Evolutionary conservation across 2,797 vertebrate genomes (phyloP).

Genomic region (Masticophis lateralis): DNA sequence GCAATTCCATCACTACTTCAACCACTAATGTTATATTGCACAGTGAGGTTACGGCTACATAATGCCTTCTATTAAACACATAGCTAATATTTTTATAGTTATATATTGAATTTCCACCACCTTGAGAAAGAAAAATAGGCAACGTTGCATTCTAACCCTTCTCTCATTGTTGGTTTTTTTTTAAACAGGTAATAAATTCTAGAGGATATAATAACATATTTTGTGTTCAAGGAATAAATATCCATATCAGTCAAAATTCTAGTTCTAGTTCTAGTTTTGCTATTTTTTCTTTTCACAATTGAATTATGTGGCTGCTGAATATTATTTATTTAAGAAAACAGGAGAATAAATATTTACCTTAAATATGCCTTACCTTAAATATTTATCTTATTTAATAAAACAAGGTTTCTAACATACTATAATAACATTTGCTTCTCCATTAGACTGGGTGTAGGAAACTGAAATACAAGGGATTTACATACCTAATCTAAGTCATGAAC

Average conservation of each 20-base stretch:
- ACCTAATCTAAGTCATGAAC: neutral
- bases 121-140: constrained; percentile 44
- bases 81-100: constrained; percentile 49
- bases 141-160: constrained; percentile 24
- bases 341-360: neutral
- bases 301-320: neutral
- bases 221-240: constrained; percentile 33
- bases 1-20: neutral
- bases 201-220: constrained; percentile 2
- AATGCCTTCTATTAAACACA: constrained; percentile 24
- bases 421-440: neutral
- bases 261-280: constrained; percentile 10
- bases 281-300: constrained; percentile 18
- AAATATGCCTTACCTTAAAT: rapidly evolving
- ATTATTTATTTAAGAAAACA: neutral
- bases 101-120: constrained; percentile 57
- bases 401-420: neutral
- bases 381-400: constrained; percentile 8
- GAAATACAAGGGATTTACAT: neutral
- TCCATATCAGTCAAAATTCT: neutral
- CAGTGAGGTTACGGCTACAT: neutral
- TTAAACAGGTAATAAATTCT: constrained; percentile 43
- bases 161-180: constrained; percentile 13
- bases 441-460: neutral
- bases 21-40: neutral